A percentile compares a stretch with the other conserved stretches of the same genome.
These are phyloP conservation scores for Euclidia mi DNA, from an alignment of 2,888 invertebrate genomes.

Conservation along the genomic window DNA sequence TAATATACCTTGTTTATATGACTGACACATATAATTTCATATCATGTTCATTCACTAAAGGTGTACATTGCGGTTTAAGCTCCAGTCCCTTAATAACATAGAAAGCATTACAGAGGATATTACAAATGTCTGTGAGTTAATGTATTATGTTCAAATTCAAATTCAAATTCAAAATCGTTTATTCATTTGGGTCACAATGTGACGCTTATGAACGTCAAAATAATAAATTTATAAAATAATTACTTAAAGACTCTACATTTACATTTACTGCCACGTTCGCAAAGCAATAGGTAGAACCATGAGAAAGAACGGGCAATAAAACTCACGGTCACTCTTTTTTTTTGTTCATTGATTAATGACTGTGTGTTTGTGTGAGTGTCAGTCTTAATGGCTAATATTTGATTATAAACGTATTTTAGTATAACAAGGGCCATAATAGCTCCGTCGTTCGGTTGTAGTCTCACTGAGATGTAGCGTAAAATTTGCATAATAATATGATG, in stretches of 20 bases:
- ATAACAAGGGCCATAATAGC: constrained; percentile 16
- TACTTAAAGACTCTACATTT: too few relatives aligned
- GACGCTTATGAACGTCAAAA: too few relatives aligned
- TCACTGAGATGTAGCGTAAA: background rate
- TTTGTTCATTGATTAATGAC: constrained; percentile 24
- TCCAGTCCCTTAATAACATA: constrained; percentile 9
- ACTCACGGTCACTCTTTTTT: constrained; percentile 20
- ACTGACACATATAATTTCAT: too few relatives aligned
- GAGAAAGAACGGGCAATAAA: constrained; percentile 26
- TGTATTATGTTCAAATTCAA: constrained; percentile 16
- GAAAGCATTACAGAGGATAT: constrained; percentile 15
- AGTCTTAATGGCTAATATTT: constrained; percentile 14
- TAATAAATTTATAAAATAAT: too few relatives aligned
- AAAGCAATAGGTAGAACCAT: constrained; percentile 3
- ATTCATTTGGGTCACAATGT: too few relatives aligned
- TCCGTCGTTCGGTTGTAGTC: constrained; percentile 1
- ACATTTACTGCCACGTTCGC: too few relatives aligned
- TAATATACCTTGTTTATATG: too few relatives aligned
- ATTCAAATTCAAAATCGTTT: too few relatives aligned
- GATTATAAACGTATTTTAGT: constrained; percentile 13
- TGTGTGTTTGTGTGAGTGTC: constrained; percentile 7
- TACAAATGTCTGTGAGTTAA: constrained; percentile 22
- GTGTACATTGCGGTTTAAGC: background rate
- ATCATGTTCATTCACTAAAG: background rate
- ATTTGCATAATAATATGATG: constrained; percentile 4